phyloP scores from a whole-genome alignment of 2,797 vertebrate species.

The Crypturellus tataupa region DNA sequence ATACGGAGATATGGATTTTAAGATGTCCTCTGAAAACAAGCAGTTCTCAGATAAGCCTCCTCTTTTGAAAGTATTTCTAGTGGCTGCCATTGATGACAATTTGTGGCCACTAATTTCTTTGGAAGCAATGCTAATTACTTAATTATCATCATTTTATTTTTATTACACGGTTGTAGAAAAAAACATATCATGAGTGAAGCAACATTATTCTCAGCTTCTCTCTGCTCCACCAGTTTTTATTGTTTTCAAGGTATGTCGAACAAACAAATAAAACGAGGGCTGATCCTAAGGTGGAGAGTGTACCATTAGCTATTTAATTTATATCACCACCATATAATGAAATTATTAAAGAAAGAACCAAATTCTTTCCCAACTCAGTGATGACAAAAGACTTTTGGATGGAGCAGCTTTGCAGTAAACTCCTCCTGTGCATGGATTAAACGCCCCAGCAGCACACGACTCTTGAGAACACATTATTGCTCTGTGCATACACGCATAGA shows the following conservation, averaged over 20 bases:
- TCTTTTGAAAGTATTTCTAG: constrained; percentile 12
- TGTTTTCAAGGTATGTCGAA: constrained; percentile 54
- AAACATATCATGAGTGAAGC: constrained; percentile 3
- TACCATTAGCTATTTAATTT: constrained; percentile 44
- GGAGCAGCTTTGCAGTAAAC: constrained; percentile 67
- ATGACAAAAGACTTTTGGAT: constrained; percentile 46
- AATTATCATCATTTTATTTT: constrained; percentile 40
- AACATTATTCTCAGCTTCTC: constrained; percentile 24
- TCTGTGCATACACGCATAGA: constrained; percentile 62
- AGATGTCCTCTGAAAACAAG: not conserved
- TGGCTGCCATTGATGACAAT: not conserved
- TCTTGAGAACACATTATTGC: constrained; percentile 79
- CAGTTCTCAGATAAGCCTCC: not conserved
- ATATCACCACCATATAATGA: constrained; percentile 46
- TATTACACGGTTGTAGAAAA: not conserved
- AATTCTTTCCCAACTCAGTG: constrained; percentile 2
- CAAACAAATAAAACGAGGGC: constrained; percentile 44
- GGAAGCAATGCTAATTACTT: constrained; percentile 37
- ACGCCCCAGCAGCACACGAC: constrained; percentile 72
- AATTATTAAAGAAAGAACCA: constrained; percentile 52
- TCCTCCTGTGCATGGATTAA: constrained; percentile 75
- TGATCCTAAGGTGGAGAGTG: not conserved
- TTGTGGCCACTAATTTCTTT: constrained; percentile 33
- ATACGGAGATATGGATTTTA: not conserved
- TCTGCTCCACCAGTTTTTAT: constrained; percentile 40